These are phyloP conservation scores for Therioaphis trifolii DNA, from an alignment of 2,888 invertebrate species.

Conservation along the genomic window DNA sequence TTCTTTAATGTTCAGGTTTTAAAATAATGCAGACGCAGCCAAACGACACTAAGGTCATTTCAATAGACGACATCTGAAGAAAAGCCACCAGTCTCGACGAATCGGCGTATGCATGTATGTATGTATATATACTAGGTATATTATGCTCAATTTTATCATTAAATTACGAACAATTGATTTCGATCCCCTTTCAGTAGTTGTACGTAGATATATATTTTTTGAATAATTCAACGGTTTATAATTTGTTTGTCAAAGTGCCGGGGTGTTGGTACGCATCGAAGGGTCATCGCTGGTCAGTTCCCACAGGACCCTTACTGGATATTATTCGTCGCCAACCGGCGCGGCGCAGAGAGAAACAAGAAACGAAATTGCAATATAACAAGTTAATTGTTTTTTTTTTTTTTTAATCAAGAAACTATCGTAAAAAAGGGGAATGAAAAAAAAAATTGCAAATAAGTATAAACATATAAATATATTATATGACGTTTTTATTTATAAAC, in stretches of 20 bases:
- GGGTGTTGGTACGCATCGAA: background rate
- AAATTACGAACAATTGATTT: conserved; percentile 14
- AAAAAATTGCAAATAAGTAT: background rate
- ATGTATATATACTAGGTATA: too few relatives aligned
- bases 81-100: conserved; percentile 3
- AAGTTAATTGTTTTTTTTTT: too few relatives aligned
- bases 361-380: too few relatives aligned
- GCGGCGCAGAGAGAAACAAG: background rate
- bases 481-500: conserved; percentile 55
- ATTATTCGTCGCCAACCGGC: background rate
- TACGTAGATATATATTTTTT: conserved; percentile 2
- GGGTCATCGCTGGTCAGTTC: conserved; percentile 12
- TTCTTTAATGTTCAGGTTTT: conserved; percentile 3
- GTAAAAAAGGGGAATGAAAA: too few relatives aligned
- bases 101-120: too few relatives aligned
- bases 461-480: too few relatives aligned
- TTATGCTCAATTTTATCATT: background rate
- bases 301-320: background rate
- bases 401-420: background rate
- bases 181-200: background rate
- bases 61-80: background rate
- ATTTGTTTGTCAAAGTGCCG: conserved; percentile 3
- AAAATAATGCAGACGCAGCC: background rate
- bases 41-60: conserved; percentile 1
- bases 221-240: conserved; percentile 33